Percentiles rank a stretch among this genome's conserved stretches.
Evolutionary conservation across 2,888 invertebrate genomes (phyloP).

Genomic region (Lampropteryx suffumata): DNA sequence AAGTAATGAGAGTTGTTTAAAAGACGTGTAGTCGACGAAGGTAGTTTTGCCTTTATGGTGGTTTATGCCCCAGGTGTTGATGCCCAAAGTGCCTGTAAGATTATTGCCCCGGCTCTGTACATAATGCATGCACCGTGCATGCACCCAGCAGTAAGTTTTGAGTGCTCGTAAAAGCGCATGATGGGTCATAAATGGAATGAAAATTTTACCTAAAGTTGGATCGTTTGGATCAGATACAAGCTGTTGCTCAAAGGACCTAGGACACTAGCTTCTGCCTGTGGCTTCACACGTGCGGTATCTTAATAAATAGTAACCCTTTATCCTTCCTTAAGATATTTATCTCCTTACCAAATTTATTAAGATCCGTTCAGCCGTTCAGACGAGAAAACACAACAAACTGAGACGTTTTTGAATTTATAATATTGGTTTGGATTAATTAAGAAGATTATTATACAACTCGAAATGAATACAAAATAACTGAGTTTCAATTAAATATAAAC

Average conservation of each 20-base stretch:
- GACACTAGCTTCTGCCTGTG: neutral
- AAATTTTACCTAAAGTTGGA: constrained; percentile 8
- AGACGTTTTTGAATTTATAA: too few relatives aligned
- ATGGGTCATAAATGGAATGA: constrained; percentile 10
- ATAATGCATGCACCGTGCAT: constrained; percentile 10
- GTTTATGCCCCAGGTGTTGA: constrained; percentile 15
- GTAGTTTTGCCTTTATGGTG: constrained; percentile 4
- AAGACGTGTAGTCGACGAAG: constrained; percentile 9
- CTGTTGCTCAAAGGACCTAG: neutral
- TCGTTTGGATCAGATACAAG: constrained; percentile 2
- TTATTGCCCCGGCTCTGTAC: constrained; percentile 7
- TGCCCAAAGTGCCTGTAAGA: constrained; percentile 11
- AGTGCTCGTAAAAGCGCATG: constrained; percentile 17
- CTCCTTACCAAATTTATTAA: too few relatives aligned
- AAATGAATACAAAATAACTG: neutral
- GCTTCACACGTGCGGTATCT: neutral
- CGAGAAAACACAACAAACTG: too few relatives aligned
- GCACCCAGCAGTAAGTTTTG: too few relatives aligned
- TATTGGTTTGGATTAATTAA: too few relatives aligned
- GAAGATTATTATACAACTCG: neutral
- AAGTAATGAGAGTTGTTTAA: constrained; percentile 16
- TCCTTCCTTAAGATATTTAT: too few relatives aligned
- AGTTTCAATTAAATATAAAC: neutral
- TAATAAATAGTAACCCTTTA: too few relatives aligned
- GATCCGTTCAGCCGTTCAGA: too few relatives aligned